A percentile compares a stretch with the other conserved stretches of the same genome.
Evolutionary conservation across 2,797 vertebrate species (phyloP).

Genomic region (Rhinichthys osculus): DNA sequence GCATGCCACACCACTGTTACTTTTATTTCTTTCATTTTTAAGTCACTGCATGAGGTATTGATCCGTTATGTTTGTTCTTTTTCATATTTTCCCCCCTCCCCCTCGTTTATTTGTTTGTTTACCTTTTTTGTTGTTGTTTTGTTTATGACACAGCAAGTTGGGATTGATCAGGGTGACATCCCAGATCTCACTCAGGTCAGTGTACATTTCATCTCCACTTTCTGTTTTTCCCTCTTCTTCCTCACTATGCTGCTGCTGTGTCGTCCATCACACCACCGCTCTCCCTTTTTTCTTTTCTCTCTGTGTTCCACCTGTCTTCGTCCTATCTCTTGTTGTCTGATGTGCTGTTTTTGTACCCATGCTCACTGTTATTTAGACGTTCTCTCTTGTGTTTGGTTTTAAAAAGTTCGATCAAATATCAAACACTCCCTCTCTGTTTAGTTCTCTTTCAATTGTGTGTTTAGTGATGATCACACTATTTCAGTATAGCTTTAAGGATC

Average conservation of each 20-base stretch:
- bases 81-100: slow-evolving; percentile 55
- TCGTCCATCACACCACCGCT: slow-evolving; percentile 16
- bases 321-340: slow-evolving; percentile 23
- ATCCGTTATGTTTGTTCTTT: slow-evolving; percentile 68
- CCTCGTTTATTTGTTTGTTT: slow-evolving; percentile 46
- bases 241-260: slow-evolving; percentile 23
- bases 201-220: slow-evolving; percentile 78
- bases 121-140: slow-evolving; percentile 60
- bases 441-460: slow-evolving; percentile 17
- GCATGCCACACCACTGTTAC: slow-evolving; percentile 65
- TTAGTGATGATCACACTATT: background rate
- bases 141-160: slow-evolving; percentile 93
- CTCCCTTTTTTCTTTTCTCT: background rate
- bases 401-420: background rate
- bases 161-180: slow-evolving; percentile 96
- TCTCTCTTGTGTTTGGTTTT: slow-evolving; percentile 5
- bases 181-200: slow-evolving; percentile 97
- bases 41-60: slow-evolving; percentile 80
- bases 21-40: slow-evolving; percentile 74
- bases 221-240: slow-evolving; percentile 35
- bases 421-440: slow-evolving; percentile 14
- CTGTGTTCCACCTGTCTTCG: slow-evolving; percentile 32
- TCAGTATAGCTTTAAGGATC: slow-evolving; percentile 12
- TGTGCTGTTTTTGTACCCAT: slow-evolving; percentile 36
- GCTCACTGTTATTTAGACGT: slow-evolving; percentile 12